Evolutionary conservation across 2,888 invertebrate species (phyloP).

Genomic region (Escarpia spicata): DNA sequence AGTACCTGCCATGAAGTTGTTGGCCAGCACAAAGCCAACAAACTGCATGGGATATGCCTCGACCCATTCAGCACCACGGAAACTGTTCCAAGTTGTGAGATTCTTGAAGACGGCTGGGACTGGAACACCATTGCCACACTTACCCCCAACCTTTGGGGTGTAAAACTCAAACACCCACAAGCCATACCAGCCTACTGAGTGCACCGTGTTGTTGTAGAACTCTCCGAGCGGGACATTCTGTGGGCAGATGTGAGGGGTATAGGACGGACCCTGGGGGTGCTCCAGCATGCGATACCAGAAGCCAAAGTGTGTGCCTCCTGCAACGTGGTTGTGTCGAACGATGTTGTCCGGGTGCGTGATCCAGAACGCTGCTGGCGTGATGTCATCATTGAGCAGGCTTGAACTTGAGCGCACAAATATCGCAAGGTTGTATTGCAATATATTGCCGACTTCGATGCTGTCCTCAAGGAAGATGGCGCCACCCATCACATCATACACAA

Average conservation of each 20-base stretch:
- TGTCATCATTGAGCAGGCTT: constrained; percentile 47
- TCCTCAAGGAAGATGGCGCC: constrained; percentile 48
- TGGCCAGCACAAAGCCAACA: constrained; percentile 32
- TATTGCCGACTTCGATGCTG: constrained; percentile 44
- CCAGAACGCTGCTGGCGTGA: constrained; percentile 48
- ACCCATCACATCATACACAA: constrained; percentile 46
- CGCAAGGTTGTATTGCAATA: constrained; percentile 42
- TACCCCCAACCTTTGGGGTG: constrained; percentile 39
- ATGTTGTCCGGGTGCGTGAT: constrained; percentile 47
- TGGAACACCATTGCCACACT: constrained; percentile 27
- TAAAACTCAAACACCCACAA: constrained; percentile 47
- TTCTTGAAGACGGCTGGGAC: constrained; percentile 41
- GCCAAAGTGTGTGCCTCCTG: constrained; percentile 49
- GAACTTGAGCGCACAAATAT: constrained; percentile 41
- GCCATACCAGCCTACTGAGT: constrained; percentile 49
- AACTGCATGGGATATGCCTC: constrained; percentile 39
- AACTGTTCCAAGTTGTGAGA: constrained; percentile 49
- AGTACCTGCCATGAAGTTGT: constrained; percentile 39
- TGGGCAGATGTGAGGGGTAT: constrained; percentile 41
- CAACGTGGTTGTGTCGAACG: constrained; percentile 42
- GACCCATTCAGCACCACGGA: constrained; percentile 53
- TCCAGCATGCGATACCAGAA: constrained; percentile 48
- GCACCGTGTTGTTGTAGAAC: constrained; percentile 48
- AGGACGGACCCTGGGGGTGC: constrained; percentile 47
- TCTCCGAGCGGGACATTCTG: constrained; percentile 33